Conservation (phyloP, 2,888 invertebrate genomes). For the Cheilosia vulpina region DNA sequence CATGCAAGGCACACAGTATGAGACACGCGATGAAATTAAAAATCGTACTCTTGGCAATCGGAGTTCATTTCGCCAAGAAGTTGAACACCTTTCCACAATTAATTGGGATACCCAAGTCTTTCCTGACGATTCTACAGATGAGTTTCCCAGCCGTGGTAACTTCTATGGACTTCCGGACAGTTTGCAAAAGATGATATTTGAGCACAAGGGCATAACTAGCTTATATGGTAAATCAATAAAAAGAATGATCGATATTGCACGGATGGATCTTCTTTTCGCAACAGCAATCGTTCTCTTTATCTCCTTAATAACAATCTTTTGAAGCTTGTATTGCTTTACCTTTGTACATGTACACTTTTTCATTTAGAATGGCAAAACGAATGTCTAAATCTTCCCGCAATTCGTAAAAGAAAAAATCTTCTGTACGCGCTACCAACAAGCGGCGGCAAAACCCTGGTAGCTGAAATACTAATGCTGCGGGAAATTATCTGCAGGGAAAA, state of each 20-base stretch:
- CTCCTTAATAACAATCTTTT: not conserved
- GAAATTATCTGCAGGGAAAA: slow-evolving; percentile 92
- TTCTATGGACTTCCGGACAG: slow-evolving; percentile 92
- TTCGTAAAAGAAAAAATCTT: slow-evolving; percentile 90
- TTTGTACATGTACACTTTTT: not conserved
- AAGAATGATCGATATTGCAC: too few species aligned
- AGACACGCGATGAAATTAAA: slow-evolving; percentile 78
- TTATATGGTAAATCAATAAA: slow-evolving; percentile 88
- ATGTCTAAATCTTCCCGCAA: slow-evolving; percentile 91
- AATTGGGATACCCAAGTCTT: slow-evolving; percentile 81
- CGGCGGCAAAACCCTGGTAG: slow-evolving; percentile 98
- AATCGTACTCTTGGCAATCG: slow-evolving; percentile 71
- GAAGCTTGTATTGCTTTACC: not conserved
- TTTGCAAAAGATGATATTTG: slow-evolving; percentile 89
- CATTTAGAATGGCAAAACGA: slow-evolving; percentile 95
- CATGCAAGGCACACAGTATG: slow-evolving; percentile 81
- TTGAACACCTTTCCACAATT: slow-evolving; percentile 77
- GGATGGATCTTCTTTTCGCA: too few species aligned
- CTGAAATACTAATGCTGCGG: slow-evolving; percentile 95
- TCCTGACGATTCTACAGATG: slow-evolving; percentile 69
- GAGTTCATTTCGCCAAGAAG: slow-evolving; percentile 64
- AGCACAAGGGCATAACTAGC: slow-evolving; percentile 90
- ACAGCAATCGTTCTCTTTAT: not conserved
- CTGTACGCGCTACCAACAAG: slow-evolving; percentile 97
- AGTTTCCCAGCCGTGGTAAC: slow-evolving; percentile 82